Evolutionary conservation across 2,888 invertebrate species (phyloP), one percentile per base, ranked within the genome.

Genomic region (Erebia aethiops): DNA sequence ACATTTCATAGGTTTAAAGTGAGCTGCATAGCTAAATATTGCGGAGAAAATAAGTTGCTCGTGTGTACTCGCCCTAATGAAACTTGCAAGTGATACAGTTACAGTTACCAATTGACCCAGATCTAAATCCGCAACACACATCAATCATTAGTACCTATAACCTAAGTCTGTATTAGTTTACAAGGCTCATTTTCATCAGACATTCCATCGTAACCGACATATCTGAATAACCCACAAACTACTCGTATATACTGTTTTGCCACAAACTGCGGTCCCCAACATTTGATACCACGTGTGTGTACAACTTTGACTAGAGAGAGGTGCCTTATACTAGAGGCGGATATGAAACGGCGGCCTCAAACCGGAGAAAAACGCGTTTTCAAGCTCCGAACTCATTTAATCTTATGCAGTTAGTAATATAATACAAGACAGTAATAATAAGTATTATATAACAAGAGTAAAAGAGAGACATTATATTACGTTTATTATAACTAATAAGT

Each of bases 61-160:
- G 2, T 16, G 52, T 52, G 54, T 11, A 52, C n/a, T 9, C 9
- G 16, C 16, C 43, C 9, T 61, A 61, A 43, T 18, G 43, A 41
- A 46, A 62, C 14, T 49, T 49, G 9, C 21, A 62, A 46, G 49
- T 14, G 49, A 46, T 62, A 21, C 46, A 62, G 62, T 46, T 62
- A 62, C 52, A 62, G 62, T 49, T 62, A 62, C 64, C 54, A 54
- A 64, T 54, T 41, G 54, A 64, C 64, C 64, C 41, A 64, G 64
- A 64, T 64, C 54, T 64, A 41, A 52, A 41, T 64, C 52, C 41
- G 64, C 64, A 54, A 35, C 18, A 51, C 51, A 52, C 5, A 64
- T 64, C 64, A 51, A 26, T 49, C 21, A 63, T 61, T 62, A 54
- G 35, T 54, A 54, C 35, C 11, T 52, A 61, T 13, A 4, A 57